These are phyloP conservation scores for Mylabris sibirica DNA, from an alignment of 2,888 invertebrate genomes.

Conservation along the genomic window DNA sequence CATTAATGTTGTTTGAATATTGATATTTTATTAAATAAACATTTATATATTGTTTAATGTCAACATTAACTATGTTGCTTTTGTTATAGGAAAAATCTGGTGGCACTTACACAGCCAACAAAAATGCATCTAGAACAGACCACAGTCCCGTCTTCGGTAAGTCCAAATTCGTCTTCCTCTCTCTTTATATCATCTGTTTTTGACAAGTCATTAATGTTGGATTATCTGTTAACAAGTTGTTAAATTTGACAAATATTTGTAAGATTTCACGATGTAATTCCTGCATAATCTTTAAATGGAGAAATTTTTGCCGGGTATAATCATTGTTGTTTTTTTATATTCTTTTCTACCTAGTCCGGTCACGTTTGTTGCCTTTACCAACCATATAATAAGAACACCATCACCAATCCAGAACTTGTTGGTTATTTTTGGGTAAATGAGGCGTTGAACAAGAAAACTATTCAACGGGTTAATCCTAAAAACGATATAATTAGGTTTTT, in stretches of 20 bases:
- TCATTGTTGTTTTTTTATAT: background rate
- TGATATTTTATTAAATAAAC: slow-evolving; percentile 33
- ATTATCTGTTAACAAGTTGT: background rate
- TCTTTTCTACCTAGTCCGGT: slow-evolving; percentile 12
- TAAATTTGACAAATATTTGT: slow-evolving; percentile 13
- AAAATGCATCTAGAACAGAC: slow-evolving; percentile 83
- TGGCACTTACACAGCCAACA: slow-evolving; percentile 75
- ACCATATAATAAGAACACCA: slow-evolving; percentile 30
- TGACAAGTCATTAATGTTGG: background rate
- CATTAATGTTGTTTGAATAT: slow-evolving; percentile 26
- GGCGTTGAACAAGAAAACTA: slow-evolving; percentile 33
- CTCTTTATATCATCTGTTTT: no score
- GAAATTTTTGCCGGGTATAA: background rate
- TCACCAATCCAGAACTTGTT: slow-evolving; percentile 23
- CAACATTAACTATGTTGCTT: slow-evolving; percentile 36
- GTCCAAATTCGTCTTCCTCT: slow-evolving; percentile 51
- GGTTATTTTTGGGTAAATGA: slow-evolving; percentile 32
- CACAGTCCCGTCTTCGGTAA: slow-evolving; percentile 90
- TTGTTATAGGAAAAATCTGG: slow-evolving; percentile 84
- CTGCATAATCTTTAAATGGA: background rate
- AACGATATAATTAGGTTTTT: slow-evolving; percentile 11
- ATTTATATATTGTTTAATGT: slow-evolving; percentile 23
- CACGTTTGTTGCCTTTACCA: slow-evolving; percentile 25
- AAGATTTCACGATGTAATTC: background rate
- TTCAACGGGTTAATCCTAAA: slow-evolving; percentile 20